Evolutionary conservation across 2,113 vertebrate genomes (phyloP).

Genomic region (Notechis scutatus): DNA sequence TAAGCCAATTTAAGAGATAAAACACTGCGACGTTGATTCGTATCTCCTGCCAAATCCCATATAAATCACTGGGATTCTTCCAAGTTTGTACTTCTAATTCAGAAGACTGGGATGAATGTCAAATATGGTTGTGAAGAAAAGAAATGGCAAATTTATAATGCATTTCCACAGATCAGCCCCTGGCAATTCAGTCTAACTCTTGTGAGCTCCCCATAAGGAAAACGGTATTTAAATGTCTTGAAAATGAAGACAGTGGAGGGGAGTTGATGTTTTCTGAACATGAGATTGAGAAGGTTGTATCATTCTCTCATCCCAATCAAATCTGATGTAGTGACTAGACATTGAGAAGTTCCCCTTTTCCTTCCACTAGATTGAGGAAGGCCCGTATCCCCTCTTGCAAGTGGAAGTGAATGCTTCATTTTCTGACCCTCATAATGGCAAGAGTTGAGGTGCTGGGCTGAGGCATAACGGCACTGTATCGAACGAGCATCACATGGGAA

Average conservation of each 20-base stretch:
- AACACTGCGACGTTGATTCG: not conserved
- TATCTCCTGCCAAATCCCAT: not conserved
- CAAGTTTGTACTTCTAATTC: not conserved
- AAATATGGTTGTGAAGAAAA: not conserved
- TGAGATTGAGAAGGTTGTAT: not conserved
- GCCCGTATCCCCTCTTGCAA: not conserved
- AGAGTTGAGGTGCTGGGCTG: not conserved
- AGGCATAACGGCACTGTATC: rapidly evolving
- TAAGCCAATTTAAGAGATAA: not conserved
- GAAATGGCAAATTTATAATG: not conserved
- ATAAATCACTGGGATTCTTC: not conserved
- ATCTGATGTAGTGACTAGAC: not conserved
- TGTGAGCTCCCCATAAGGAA: not conserved
- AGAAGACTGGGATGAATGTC: not conserved
- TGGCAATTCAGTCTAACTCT: not conserved
- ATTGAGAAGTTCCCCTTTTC: not conserved
- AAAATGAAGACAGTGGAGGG: not conserved
- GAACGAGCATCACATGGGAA: not conserved
- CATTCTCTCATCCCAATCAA: not conserved
- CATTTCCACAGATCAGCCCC: not conserved
- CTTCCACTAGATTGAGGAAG: not conserved
- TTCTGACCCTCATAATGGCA: not conserved
- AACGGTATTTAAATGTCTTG: not conserved
- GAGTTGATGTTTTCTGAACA: not conserved
- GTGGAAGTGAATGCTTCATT: not conserved